A percentile compares a stretch with the other conserved stretches of the same genome.
Conservation (phyloP, 2,797 vertebrate genomes). For the Chromis chromis region DNA sequence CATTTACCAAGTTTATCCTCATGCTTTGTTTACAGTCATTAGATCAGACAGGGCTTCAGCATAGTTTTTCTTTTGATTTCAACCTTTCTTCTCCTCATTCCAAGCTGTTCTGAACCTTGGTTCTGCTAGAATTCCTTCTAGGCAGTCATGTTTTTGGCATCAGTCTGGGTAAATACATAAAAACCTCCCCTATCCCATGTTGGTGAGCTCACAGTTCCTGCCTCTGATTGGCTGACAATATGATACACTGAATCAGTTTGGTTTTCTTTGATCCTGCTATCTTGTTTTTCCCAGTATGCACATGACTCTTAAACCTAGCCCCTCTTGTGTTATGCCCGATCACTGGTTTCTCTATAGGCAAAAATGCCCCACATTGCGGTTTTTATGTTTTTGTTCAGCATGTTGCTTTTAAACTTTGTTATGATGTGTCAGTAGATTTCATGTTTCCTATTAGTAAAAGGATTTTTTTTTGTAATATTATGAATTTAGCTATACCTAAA, state of each 20-base stretch:
- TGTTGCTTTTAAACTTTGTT: slow-evolving; percentile 3
- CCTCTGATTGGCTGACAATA: slow-evolving; percentile 30
- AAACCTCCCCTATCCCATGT: slow-evolving; percentile 17
- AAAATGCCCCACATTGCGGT: not conserved
- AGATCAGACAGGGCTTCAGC: slow-evolving; percentile 11
- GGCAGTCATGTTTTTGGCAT: slow-evolving; percentile 24
- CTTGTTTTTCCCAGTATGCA: not conserved
- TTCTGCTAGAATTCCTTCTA: not conserved
- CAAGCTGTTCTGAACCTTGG: not conserved
- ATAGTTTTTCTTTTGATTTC: slow-evolving; percentile 3
- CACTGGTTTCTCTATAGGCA: not conserved
- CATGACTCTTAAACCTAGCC: slow-evolving; percentile 1
- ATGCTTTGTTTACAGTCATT: slow-evolving; percentile 44
- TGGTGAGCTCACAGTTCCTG: slow-evolving; percentile 21
- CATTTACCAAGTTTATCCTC: slow-evolving; percentile 21
- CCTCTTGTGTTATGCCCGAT: not conserved
- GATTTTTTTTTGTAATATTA: not conserved
- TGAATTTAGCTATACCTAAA: not conserved
- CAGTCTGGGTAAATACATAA: slow-evolving; percentile 43
- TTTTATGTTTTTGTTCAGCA: not conserved
- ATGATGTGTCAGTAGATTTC: not conserved
- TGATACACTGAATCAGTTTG: slow-evolving; percentile 23
- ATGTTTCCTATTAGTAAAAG: not conserved
- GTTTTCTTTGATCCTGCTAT: not conserved
- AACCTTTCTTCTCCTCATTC: not conserved